Percentiles rank a stretch among this genome's conserved stretches.
phyloP scores from a whole-genome alignment of 2,113 vertebrate genomes.

The Microcebus ravelobensis region DNA sequence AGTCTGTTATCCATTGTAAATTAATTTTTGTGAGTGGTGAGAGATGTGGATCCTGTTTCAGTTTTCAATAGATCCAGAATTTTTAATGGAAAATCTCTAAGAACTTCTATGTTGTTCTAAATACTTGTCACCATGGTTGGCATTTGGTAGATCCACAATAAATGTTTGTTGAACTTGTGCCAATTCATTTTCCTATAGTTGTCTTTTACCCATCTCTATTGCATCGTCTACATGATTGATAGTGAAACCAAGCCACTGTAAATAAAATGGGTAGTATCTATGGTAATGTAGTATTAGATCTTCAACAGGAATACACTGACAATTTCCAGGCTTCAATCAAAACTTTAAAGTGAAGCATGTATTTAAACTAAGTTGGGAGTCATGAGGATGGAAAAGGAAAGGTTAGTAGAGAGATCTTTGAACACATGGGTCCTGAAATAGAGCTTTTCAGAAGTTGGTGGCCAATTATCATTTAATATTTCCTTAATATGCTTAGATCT shows the following conservation, averaged over 20 bases:
- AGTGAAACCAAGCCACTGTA: background rate
- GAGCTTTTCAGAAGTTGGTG: background rate
- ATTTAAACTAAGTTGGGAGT: background rate
- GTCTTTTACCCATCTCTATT: background rate
- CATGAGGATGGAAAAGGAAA: background rate
- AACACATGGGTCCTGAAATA: background rate
- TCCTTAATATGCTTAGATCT: background rate
- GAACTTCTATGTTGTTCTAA: background rate
- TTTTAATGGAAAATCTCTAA: background rate
- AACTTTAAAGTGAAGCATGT: background rate
- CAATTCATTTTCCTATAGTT: background rate
- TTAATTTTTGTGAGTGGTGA: no score
- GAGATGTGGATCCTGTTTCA: no score
- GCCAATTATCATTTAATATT: background rate
- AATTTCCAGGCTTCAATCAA: background rate
- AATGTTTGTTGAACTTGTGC: background rate
- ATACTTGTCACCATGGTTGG: background rate
- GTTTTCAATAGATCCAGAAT: background rate
- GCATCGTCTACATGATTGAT: background rate
- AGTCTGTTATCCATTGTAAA: no score
- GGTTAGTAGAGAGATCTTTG: background rate
- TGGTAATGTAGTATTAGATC: background rate
- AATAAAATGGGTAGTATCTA: fast-evolving
- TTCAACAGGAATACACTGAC: background rate
- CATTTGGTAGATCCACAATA: background rate